These are phyloP conservation scores for Drosophila glabriapex DNA, from an alignment of 2,888 invertebrate genomes.

Conservation along the genomic window DNA sequence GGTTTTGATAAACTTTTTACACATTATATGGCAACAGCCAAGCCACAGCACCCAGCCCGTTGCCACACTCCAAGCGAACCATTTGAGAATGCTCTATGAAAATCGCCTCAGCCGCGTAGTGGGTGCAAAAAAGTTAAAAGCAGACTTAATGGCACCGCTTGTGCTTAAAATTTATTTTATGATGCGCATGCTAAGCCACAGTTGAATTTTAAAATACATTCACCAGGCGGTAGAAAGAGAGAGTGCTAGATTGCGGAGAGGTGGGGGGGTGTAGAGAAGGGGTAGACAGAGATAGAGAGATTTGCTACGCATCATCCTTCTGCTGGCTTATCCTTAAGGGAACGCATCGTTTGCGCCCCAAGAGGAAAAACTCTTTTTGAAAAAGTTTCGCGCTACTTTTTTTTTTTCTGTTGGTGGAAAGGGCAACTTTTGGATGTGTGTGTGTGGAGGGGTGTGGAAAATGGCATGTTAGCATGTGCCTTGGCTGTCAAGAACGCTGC, in stretches of 20 bases:
- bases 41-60: neutral
- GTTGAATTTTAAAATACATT: conserved; percentile 81
- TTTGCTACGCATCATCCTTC: conserved; percentile 56
- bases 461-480: conserved; percentile 76
- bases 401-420: conserved; percentile 20
- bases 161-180: conserved; percentile 82
- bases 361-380: conserved; percentile 73
- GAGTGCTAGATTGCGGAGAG: neutral
- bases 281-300: conserved; percentile 23
- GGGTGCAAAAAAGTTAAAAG: conserved; percentile 78
- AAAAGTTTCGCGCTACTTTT: conserved; percentile 70
- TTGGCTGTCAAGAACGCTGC: conserved; percentile 80
- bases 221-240: conserved; percentile 5
- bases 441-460: conserved; percentile 61
- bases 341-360: conserved; percentile 57
- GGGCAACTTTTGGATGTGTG: conserved; percentile 18
- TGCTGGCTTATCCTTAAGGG: conserved; percentile 71
- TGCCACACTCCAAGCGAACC: neutral
- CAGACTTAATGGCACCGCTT: conserved; percentile 82
- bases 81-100: conserved; percentile 44
- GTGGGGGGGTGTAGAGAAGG: neutral
- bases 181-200: conserved; percentile 79
- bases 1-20: conserved; percentile 77
- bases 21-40: conserved; percentile 59
- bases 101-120: conserved; percentile 66